These are phyloP conservation scores for Coenonympha glycerion DNA, from an alignment of 2,888 invertebrate species.

Conservation along the genomic window DNA sequence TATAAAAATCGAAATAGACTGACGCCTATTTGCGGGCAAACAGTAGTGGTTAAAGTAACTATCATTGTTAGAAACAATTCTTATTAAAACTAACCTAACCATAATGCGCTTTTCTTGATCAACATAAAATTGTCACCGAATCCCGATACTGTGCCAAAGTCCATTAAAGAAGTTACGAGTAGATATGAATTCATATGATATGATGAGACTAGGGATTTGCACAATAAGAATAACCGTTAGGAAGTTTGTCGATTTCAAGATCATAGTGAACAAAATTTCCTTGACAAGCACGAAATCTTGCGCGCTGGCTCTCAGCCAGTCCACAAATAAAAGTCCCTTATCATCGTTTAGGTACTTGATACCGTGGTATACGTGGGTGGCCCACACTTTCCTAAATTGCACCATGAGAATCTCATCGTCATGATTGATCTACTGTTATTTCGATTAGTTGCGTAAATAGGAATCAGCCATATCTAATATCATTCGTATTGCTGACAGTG, in stretches of 20 bases:
- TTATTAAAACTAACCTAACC: too few relatives aligned
- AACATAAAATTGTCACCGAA: too few relatives aligned
- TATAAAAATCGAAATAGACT: too few relatives aligned
- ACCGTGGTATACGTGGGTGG: constrained; percentile 23
- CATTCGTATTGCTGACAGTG: background rate
- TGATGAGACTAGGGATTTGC: too few relatives aligned
- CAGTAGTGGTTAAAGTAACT: too few relatives aligned
- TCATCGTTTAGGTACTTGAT: constrained; percentile 6
- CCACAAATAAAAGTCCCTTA: constrained; percentile 2
- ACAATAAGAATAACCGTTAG: background rate
- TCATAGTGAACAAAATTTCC: background rate
- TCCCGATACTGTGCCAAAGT: too few relatives aligned
- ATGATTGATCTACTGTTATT: constrained; percentile 4
- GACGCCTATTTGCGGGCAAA: too few relatives aligned
- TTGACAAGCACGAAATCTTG: constrained; percentile 3
- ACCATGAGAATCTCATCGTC: background rate
- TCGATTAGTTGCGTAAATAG: background rate
- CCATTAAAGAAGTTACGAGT: too few relatives aligned
- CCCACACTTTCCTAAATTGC: constrained; percentile 6
- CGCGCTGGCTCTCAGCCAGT: background rate
- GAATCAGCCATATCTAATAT: background rate
- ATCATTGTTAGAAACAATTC: too few relatives aligned
- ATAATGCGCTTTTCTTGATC: too few relatives aligned
- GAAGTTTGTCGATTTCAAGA: background rate
- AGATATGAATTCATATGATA: too few relatives aligned